Conservation (phyloP, 2,113 vertebrate genomes). For the Arothron firmamentum region DNA sequence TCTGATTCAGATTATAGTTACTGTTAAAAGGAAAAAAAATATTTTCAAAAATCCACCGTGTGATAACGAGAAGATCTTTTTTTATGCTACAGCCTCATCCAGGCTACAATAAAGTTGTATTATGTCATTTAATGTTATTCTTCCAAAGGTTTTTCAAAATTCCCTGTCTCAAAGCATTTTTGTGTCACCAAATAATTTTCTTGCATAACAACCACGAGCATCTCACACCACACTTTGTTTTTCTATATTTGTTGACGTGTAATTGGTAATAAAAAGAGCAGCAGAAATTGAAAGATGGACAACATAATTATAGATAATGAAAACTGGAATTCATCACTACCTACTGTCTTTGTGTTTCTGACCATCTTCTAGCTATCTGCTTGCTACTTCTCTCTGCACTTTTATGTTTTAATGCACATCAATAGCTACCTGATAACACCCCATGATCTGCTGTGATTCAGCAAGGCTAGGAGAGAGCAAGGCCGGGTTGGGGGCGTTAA, state of each 20-base stretch:
- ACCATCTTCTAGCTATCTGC: conserved; percentile 26
- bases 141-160: too few relatives aligned
- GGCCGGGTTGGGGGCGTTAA: not conserved
- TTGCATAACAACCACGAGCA: conserved; percentile 39
- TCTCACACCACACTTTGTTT: conserved; percentile 31
- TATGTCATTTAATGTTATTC: too few relatives aligned
- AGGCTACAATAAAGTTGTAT: too few relatives aligned
- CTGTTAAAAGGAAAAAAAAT: too few relatives aligned
- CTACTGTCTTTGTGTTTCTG: conserved; percentile 58
- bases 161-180: too few relatives aligned
- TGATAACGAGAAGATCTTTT: too few relatives aligned
- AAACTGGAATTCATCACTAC: conserved; percentile 61
- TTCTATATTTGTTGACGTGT: conserved; percentile 47
- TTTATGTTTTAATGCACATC: conserved; percentile 68
- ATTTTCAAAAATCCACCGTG: too few relatives aligned
- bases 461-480: conserved; percentile 38
- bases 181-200: conserved; percentile 53
- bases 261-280: conserved; percentile 47
- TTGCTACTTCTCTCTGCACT: conserved; percentile 28
- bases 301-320: conserved; percentile 66
- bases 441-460: conserved; percentile 17
- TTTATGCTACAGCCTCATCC: too few relatives aligned
- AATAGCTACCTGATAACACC: conserved; percentile 67
- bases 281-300: conserved; percentile 57
- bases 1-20: too few relatives aligned